phyloP scores from a whole-genome alignment of 2,113 vertebrate species.

The Pollimyrus isidori region DNA sequence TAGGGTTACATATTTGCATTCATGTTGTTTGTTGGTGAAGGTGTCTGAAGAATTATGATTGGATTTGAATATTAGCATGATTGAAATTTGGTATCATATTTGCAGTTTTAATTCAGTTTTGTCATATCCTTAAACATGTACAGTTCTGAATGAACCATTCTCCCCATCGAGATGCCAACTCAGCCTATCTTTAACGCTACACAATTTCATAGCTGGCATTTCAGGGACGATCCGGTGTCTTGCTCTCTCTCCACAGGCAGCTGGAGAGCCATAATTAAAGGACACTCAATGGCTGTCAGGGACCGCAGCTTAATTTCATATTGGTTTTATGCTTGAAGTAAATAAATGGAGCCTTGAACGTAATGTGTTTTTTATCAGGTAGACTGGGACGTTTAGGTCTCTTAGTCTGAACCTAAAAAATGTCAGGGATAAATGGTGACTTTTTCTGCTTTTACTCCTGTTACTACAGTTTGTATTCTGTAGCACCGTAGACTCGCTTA shows the following conservation, averaged over 20 bases:
- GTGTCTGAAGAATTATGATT: background rate
- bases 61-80: background rate
- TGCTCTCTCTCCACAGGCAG: background rate
- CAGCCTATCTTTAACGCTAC: background rate
- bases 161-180: background rate
- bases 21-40: background rate
- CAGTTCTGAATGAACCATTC: background rate
- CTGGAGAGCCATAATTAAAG: background rate
- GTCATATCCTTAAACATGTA: background rate
- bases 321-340: background rate
- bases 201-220: background rate
- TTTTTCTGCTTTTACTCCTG: background rate
- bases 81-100: background rate
- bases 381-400: background rate
- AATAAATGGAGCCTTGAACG: background rate
- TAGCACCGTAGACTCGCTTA: constrained; percentile 23
- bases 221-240: background rate
- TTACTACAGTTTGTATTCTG: background rate
- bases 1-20: background rate
- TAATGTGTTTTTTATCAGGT: background rate
- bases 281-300: background rate
- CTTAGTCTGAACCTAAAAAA: background rate
- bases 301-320: background rate
- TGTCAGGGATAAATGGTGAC: background rate
- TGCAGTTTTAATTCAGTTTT: background rate